Conservation (phyloP, 2,797 vertebrate genomes). For the Eulemur mongoz region DNA sequence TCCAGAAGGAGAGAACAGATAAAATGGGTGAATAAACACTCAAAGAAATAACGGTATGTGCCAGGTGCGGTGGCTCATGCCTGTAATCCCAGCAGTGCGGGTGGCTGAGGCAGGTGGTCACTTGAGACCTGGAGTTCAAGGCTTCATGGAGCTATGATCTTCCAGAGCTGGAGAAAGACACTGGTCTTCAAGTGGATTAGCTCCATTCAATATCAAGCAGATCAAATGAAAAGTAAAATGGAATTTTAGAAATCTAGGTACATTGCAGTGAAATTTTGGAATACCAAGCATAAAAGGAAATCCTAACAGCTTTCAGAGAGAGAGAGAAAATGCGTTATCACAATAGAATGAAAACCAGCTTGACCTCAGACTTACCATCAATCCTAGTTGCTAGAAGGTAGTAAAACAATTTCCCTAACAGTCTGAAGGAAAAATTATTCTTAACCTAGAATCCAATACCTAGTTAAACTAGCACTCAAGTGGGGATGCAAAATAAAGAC, state of each 20-base stretch:
- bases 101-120: neutral
- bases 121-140: too few species aligned
- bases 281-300: neutral
- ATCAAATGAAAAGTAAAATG: neutral
- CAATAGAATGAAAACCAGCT: neutral
- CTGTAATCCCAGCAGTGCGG: too few species aligned
- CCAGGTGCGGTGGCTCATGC: too few species aligned
- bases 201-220: neutral
- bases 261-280: neutral
- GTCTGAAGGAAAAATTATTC: neutral
- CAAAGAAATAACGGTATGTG: neutral
- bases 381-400: neutral
- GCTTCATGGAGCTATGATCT: neutral
- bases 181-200: neutral
- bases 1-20: neutral
- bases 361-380: neutral
- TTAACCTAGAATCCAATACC: neutral
- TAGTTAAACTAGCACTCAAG: neutral
- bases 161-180: neutral
- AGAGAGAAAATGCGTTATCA: neutral
- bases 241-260: constrained; percentile 20
- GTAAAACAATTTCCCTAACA: neutral
- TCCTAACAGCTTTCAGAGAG: neutral
- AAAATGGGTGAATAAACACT: neutral
- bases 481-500: neutral